These are phyloP conservation scores for Subacronicta megacephala DNA, from an alignment of 2,888 invertebrate genomes.

Conservation along the genomic window DNA sequence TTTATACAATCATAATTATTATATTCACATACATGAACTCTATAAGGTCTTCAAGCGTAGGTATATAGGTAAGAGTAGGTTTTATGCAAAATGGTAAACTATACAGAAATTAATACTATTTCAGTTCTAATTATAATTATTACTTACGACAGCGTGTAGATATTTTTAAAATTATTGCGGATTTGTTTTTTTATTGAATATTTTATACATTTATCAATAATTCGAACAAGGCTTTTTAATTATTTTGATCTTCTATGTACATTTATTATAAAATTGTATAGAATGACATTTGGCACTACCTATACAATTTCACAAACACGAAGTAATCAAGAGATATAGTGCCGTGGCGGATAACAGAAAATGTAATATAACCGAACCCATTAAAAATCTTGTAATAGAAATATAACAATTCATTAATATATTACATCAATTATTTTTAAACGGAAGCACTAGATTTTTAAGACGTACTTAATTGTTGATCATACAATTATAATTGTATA, in stretches of 20 bases:
- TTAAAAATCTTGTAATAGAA: slow-evolving; percentile 15
- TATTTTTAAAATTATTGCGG: too few relatives aligned
- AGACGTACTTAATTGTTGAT: slow-evolving; percentile 32
- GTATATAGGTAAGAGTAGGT: neutral
- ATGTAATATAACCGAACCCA: slow-evolving; percentile 4
- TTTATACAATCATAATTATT: too few relatives aligned
- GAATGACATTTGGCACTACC: slow-evolving; percentile 62
- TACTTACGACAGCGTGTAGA: too few relatives aligned
- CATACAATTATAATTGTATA: slow-evolving; percentile 33
- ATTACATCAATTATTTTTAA: slow-evolving; percentile 19
- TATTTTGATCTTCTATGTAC: slow-evolving; percentile 18
- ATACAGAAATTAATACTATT: too few relatives aligned
- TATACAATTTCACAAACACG: slow-evolving; percentile 62
- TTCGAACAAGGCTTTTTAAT: slow-evolving; percentile 14
- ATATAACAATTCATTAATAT: slow-evolving; percentile 8
- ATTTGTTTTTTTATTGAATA: neutral
- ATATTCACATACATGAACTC: too few relatives aligned
- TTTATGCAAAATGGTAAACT: too few relatives aligned
- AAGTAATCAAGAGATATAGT: slow-evolving; percentile 6
- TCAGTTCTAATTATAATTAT: too few relatives aligned
- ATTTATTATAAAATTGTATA: slow-evolving; percentile 53
- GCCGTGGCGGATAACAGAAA: too few relatives aligned
- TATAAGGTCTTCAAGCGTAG: neutral
- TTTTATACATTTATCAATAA: slow-evolving; percentile 1
- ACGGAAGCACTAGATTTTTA: slow-evolving; percentile 61